Percentiles rank a stretch among this genome's conserved stretches.
phyloP scores from a whole-genome alignment of 64 coral and sea anemone genomes.

The Montipora foliosa region DNA sequence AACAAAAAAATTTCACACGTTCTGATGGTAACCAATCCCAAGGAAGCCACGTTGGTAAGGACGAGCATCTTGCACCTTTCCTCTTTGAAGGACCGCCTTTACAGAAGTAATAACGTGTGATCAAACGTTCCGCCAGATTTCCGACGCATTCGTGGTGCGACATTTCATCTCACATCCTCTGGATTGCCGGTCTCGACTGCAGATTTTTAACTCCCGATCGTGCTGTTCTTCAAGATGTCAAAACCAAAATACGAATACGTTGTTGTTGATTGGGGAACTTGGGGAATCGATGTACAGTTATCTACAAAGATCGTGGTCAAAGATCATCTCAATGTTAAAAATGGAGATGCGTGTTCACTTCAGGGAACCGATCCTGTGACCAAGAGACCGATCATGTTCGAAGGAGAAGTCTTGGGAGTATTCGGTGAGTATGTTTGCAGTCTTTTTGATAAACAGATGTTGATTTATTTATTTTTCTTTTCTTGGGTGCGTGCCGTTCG shows the following conservation, averaged over 20 bases:
- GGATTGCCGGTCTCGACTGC: not conserved
- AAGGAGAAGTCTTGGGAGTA: too few species aligned
- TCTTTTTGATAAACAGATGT: too few species aligned
- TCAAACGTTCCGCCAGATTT: slow-evolving; percentile 6
- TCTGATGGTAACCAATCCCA: not conserved
- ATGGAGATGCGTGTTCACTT: too few species aligned
- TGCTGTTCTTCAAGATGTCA: not conserved
- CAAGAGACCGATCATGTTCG: too few species aligned
- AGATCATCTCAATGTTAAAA: too few species aligned
- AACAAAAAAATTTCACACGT: not conserved
- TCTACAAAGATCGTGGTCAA: too few species aligned
- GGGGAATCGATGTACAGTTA: too few species aligned
- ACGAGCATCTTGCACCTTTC: not conserved
- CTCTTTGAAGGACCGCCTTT: slow-evolving; percentile 4
- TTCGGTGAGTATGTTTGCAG: too few species aligned
- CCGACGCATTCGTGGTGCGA: not conserved
- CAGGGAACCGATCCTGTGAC: too few species aligned
- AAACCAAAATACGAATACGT: not conserved
- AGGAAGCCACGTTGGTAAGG: not conserved
- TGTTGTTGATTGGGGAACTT: not conserved
- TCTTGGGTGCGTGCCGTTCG: too few species aligned
- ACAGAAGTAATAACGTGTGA: slow-evolving; percentile 12
- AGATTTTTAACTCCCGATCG: not conserved
- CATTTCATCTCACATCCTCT: not conserved
- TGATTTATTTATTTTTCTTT: too few species aligned